These are phyloP conservation scores for Dryas iulia DNA, from an alignment of 1,140 invertebrate genomes.

Conservation along the genomic window DNA sequence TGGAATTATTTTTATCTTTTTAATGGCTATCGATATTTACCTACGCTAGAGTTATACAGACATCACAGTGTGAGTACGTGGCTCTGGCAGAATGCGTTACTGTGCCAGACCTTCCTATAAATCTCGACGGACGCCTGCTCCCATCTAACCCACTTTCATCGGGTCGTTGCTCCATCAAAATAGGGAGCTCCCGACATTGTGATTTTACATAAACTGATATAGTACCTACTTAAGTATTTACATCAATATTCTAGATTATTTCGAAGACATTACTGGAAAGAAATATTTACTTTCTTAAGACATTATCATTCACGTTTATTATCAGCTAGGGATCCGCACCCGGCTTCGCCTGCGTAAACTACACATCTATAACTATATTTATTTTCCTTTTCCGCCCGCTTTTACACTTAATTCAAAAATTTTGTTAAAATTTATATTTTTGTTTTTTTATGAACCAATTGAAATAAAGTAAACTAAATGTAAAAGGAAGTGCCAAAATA, in stretches of 20 bases:
- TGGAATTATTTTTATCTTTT: conserved; percentile 35
- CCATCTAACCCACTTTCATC: conserved; percentile 64
- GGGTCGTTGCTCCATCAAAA: conserved; percentile 65
- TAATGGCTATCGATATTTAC: conserved; percentile 35
- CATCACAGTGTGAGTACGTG: conserved; percentile 39
- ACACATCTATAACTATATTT: too few species aligned
- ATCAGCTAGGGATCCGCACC: too few species aligned
- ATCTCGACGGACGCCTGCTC: conserved; percentile 50
- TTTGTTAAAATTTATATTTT: too few species aligned
- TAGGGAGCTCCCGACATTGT: conserved; percentile 48
- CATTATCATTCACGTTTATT: too few species aligned
- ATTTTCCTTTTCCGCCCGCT: too few species aligned
- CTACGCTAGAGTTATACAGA: conserved; percentile 33
- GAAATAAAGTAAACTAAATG: too few species aligned
- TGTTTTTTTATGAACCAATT: too few species aligned
- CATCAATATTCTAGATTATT: neutral
- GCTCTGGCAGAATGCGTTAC: conserved; percentile 51
- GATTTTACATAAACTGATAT: conserved; percentile 31
- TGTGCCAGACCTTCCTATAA: conserved; percentile 62
- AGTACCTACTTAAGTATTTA: neutral
- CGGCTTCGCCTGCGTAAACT: too few species aligned
- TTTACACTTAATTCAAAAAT: too few species aligned
- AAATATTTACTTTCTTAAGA: too few species aligned
- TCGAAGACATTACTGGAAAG: neutral
- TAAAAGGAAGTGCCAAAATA: too few species aligned